Evolutionary conservation across 2,888 invertebrate species (phyloP), one percentile per base, ranked within the genome.

Genomic region (Drosophila fulvimacula): DNA sequence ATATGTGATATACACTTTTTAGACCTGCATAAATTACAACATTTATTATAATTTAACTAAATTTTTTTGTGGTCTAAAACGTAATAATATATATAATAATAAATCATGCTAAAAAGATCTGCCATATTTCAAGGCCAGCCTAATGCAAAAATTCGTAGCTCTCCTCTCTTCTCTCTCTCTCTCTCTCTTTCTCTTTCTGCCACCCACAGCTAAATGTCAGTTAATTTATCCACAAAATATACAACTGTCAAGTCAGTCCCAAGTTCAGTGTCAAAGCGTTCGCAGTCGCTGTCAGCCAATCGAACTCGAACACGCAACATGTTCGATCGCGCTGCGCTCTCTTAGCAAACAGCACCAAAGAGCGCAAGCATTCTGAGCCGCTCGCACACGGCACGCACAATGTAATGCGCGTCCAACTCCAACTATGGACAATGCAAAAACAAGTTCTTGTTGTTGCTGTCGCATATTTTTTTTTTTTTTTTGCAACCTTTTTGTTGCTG

Each of bases 391-490:
- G 32, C 55, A 67, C 41, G 58, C 69, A 51, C 49, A 60, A 49
- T 72, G 62, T 64, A 69, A 56, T 59, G 67, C 71, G 46, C 58
- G 59, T 57, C 48, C 56, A 67, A 67, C 66, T 52, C 82, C 83
- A 83, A 82, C 76, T 85, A 82, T 69, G 88, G 88, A 76, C 82
- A 83, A 76, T 83, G 41, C 27, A 78, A 66, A 83, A 83, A 83
- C 88, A 71, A 88, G 83, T 83, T 83, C 85, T 83, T 51, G 57
- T 65, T 80, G 71, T 75, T 67, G 68, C 69, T 51, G 36, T 34
- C 27, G 66, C n/a, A n/a, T 66, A 61, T 64, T 60, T 71, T 66
- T 55, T 61, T 59, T 46, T 24, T 68, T 66, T 74, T 76, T 77
- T 72, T 69, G 52, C 52, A 34, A 21, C 10, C 32, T 52, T 66